Percentiles rank a stretch among this genome's conserved stretches.
phyloP scores from a whole-genome alignment of 2,113 vertebrate genomes.

The Bombycilla garrulus region DNA sequence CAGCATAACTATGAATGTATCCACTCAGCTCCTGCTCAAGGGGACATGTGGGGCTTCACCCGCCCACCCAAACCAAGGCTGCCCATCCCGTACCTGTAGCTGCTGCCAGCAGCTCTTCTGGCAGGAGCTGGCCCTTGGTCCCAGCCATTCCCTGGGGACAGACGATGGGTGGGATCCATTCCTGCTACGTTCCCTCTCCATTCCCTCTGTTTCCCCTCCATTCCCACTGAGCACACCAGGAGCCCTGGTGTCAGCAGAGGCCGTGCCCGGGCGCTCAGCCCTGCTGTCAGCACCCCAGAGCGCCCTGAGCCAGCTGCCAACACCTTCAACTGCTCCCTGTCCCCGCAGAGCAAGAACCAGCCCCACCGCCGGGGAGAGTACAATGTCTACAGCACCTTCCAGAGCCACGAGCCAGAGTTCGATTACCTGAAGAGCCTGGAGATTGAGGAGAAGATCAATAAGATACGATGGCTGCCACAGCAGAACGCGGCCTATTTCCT shows the following conservation, averaged over 20 bases:
- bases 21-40: accelerated
- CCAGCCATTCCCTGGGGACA: accelerated
- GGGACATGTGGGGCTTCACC: neutral
- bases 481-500: constrained; percentile 97
- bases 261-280: neutral
- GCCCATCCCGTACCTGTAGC: accelerated
- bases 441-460: constrained; percentile 98
- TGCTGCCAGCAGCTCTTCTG: neutral
- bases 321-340: neutral
- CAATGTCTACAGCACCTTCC: constrained; percentile 99
- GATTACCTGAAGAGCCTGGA: constrained; percentile 98
- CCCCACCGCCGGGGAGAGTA: constrained; percentile 93
- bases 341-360: constrained; percentile 90
- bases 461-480: constrained; percentile 97
- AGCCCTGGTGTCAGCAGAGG: neutral
- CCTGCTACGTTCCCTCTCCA: accelerated
- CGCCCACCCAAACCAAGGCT: neutral
- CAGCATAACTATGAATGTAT: accelerated
- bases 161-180: accelerated
- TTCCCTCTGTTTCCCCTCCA: accelerated
- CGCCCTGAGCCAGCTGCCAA: neutral
- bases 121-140: neutral
- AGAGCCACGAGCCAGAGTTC: constrained; percentile 97
- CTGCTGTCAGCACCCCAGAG: neutral
- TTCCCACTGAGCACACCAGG: accelerated